Evolutionary conservation across 2,113 vertebrate genomes (phyloP).

Genomic region (Clarias batrachus): DNA sequence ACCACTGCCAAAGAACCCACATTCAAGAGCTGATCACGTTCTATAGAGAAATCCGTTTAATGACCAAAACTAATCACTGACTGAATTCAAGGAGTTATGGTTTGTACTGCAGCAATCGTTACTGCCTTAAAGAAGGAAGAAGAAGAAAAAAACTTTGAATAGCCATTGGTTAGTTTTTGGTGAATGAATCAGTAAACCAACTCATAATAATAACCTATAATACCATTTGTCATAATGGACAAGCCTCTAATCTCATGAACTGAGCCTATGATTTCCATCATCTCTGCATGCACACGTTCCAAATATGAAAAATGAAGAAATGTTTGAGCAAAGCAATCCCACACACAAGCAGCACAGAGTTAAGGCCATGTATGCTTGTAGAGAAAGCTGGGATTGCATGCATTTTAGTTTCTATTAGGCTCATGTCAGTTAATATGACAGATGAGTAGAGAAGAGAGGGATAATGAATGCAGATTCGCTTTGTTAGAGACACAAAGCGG

Average conservation of each 20-base stretch:
- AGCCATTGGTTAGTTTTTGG: background rate
- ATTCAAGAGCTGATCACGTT: slow-evolving; percentile 65
- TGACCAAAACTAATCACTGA: slow-evolving; percentile 2
- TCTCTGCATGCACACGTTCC: background rate
- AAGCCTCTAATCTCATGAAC: background rate
- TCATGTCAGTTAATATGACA: slow-evolving; percentile 60
- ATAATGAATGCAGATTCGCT: slow-evolving; percentile 76
- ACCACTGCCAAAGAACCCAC: slow-evolving; percentile 60
- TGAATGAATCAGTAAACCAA: background rate
- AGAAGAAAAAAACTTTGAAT: background rate
- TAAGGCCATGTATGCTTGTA: background rate
- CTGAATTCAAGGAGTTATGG: background rate
- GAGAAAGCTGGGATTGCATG: background rate
- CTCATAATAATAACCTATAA: background rate
- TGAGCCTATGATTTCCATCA: background rate
- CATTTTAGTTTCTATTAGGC: slow-evolving; percentile 50
- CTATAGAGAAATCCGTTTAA: slow-evolving; percentile 36
- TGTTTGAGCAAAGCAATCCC: background rate
- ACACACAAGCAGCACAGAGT: background rate
- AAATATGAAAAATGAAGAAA: background rate
- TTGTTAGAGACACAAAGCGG: slow-evolving; percentile 67
- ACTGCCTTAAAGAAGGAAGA: background rate
- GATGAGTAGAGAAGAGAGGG: slow-evolving; percentile 50
- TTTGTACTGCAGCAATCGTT: background rate
- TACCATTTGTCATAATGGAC: background rate